A percentile compares a stretch with the other conserved stretches of the same genome.
These are phyloP conservation scores for Papilio machaon DNA, from an alignment of 1,140 invertebrate species.

Conservation along the genomic window DNA sequence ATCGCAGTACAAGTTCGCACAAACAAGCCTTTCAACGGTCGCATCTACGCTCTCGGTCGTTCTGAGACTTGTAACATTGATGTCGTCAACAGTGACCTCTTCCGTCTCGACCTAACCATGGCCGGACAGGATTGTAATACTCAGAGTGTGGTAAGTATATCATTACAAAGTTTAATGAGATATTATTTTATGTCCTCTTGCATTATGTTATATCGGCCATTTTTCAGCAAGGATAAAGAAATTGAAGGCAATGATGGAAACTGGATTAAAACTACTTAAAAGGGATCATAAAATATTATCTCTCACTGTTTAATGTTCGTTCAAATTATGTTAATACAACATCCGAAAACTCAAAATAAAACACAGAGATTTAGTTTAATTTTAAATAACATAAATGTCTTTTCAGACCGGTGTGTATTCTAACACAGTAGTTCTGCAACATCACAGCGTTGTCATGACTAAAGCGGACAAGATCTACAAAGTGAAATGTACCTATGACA, in stretches of 20 bases:
- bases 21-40: slow-evolving; percentile 96
- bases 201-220: too few relatives aligned
- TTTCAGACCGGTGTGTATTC: slow-evolving; percentile 95
- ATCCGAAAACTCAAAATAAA: too few relatives aligned
- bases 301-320: too few relatives aligned
- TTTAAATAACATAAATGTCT: slow-evolving; percentile 38
- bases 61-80: slow-evolving; percentile 98
- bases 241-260: not conserved
- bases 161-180: not conserved
- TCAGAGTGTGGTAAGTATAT: slow-evolving; percentile 90
- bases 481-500: slow-evolving; percentile 97
- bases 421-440: slow-evolving; percentile 96
- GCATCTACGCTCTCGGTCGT: slow-evolving; percentile 95
- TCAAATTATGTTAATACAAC: too few relatives aligned
- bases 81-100: slow-evolving; percentile 95
- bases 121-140: slow-evolving; percentile 97
- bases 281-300: too few relatives aligned
- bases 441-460: slow-evolving; percentile 98
- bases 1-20: slow-evolving; percentile 96
- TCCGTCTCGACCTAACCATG: slow-evolving; percentile 95
- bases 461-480: slow-evolving; percentile 98
- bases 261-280: not conserved
- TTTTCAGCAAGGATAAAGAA: too few relatives aligned
- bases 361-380: too few relatives aligned
- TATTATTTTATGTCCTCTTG: too few relatives aligned